Evolutionary conservation across 2,888 invertebrate genomes (phyloP), one percentile per base, ranked within the genome.

Genomic region (Drosophila infuscata): DNA sequence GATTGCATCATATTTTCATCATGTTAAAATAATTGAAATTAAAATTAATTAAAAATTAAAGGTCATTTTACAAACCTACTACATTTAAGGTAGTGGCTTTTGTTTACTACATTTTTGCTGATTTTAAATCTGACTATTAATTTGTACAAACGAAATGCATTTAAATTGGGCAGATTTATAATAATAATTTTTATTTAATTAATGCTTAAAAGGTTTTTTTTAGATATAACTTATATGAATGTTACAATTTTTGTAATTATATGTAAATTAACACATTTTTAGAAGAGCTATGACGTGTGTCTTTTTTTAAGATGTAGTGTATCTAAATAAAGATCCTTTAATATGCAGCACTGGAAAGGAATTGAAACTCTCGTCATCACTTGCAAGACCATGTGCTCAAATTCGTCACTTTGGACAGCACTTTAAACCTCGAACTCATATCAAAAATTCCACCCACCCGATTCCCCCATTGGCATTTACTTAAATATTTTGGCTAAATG

Each of bases 401-500:
- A 86, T 86, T 82, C 82, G 82, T 89, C 85, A 89, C 84, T 81
- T 73, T 65, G 70, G 84, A 76, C 73, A 74, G 77, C 65, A 74
- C 25, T 20, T 43, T 25, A 32, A 12, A 59, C 35, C 38, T 60
- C 30, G 11, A 61, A 52, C 63, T 64, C 12, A 15, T 4, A 38
- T 11, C 29, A 12, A 25, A 41, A 49, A 38, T 43, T 41, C 35
- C 32, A 32, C 4, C 8, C 38, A 32, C 5, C 15, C 32, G 2
- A 30, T 32, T 12, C 52, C 63, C 56, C 56, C 68, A 65, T 61
- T 60, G 56, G 74, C 69, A 77, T 82, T 79, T 79, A 57, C 68
- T 63, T 65, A 69, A 74, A 80, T 79, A 80, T 82, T 81, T 82
- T 78, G 84, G 80, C 73, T 75, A 88, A 89, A 88, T 87, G 83